Evolutionary conservation across 2,797 vertebrate species (phyloP).

Genomic region (Danio tinwini): DNA sequence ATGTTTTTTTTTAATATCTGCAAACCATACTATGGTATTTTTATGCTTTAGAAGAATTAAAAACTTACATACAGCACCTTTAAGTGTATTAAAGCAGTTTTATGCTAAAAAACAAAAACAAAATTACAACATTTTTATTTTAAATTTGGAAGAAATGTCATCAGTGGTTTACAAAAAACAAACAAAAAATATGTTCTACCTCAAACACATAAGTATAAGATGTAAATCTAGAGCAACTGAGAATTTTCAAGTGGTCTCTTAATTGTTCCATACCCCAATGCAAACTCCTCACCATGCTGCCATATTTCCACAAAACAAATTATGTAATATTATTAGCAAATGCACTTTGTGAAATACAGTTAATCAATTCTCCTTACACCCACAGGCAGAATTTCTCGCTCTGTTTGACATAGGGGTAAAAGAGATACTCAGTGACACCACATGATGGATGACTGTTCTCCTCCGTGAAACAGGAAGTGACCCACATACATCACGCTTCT

Average conservation of each 20-base stretch:
- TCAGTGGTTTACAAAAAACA: no score
- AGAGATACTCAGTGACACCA: not conserved
- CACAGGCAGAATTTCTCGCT: not conserved
- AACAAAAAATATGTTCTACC: no score
- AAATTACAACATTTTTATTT: no score
- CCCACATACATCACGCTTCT: not conserved
- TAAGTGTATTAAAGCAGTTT: no score
- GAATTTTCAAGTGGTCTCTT: not conserved
- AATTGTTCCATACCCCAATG: not conserved
- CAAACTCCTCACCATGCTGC: not conserved
- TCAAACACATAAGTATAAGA: no score
- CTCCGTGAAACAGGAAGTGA: not conserved
- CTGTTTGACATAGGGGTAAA: not conserved
- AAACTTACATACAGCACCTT: no score
- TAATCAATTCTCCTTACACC: not conserved
- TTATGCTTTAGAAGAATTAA: no score
- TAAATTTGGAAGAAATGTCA: no score
- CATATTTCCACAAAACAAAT: not conserved
- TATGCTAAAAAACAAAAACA: no score
- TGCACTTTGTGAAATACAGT: not conserved
- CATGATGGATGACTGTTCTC: not conserved
- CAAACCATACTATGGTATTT: no score
- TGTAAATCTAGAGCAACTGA: no score
- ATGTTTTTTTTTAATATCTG: no score
- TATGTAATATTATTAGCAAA: conserved; percentile 1